These are phyloP conservation scores for Sceloporus undulatus DNA, from an alignment of 2,113 vertebrate genomes.

Conservation along the genomic window DNA sequence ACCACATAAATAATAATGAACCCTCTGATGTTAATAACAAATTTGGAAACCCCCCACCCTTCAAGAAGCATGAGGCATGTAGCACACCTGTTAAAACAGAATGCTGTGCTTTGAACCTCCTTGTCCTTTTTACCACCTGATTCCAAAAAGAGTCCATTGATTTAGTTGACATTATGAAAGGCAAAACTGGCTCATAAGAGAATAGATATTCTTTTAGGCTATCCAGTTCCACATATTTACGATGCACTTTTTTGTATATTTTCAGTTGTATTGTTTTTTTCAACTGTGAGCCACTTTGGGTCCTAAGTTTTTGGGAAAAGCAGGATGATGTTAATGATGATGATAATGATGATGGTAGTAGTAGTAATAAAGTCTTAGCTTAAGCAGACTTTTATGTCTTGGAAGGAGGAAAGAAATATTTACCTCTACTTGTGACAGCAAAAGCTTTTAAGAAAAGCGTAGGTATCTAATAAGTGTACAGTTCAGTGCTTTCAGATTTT, in stretches of 20 bases:
- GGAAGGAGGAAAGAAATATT: neutral
- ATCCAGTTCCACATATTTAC: neutral
- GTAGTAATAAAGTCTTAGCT: too few species aligned
- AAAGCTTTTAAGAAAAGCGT: neutral
- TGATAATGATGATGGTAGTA: neutral
- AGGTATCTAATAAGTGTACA: too few species aligned
- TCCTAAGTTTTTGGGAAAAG: too few species aligned
- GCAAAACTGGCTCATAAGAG: neutral
- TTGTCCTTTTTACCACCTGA: neutral
- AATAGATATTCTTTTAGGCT: neutral
- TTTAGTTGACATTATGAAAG: neutral
- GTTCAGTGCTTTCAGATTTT: neutral
- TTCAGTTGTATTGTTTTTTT: neutral
- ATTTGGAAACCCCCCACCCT: neutral
- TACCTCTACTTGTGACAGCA: neutral
- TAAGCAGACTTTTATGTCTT: neutral
- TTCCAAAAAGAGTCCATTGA: neutral
- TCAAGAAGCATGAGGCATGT: neutral
- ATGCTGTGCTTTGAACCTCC: neutral
- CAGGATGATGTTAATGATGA: too few species aligned
- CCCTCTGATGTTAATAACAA: conserved; percentile 1
- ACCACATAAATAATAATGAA: conserved; percentile 34
- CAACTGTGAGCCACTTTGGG: too few species aligned
- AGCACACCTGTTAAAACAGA: conserved; percentile 5
- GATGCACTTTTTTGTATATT: too few species aligned